Percentiles rank a stretch among this genome's conserved stretches.
phyloP scores from a whole-genome alignment of 1,140 invertebrate species.

The Danaus melanippus region DNA sequence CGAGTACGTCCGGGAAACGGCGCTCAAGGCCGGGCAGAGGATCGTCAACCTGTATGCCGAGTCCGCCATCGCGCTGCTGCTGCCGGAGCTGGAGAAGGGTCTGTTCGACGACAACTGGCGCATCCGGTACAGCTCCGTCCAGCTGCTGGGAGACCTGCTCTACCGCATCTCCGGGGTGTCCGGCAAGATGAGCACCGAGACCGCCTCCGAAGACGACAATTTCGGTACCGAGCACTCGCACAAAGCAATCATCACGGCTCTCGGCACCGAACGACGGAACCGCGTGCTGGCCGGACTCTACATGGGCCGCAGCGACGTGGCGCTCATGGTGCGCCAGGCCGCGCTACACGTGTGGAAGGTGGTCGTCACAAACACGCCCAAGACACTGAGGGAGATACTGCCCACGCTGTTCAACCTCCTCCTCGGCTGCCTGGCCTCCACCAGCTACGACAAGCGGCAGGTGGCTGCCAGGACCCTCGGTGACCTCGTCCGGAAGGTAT shows the following conservation, averaged over 20 bases:
- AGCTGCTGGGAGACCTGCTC: slow-evolving; percentile 95
- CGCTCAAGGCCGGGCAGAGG: slow-evolving; percentile 95
- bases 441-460: slow-evolving; percentile 96
- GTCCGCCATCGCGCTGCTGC: slow-evolving; percentile 91
- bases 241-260: slow-evolving; percentile 87
- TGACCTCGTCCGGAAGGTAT: slow-evolving; percentile 92
- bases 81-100: slow-evolving; percentile 95
- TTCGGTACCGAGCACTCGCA: slow-evolving; percentile 98
- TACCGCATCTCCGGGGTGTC: slow-evolving; percentile 98
- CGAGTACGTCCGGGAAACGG: slow-evolving; percentile 98
- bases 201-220: slow-evolving; percentile 98
- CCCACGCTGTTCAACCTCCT: slow-evolving; percentile 94
- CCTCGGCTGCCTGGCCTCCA: slow-evolving; percentile 93
- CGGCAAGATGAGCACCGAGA: slow-evolving; percentile 99
- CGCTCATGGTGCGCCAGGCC: slow-evolving; percentile 96
- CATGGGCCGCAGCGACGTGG: slow-evolving; percentile 97
- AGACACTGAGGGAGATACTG: slow-evolving; percentile 96
- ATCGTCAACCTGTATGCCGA: slow-evolving; percentile 98
- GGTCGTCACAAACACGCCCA: slow-evolving; percentile 96
- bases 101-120: slow-evolving; percentile 99
- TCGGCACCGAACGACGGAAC: slow-evolving; percentile 93
- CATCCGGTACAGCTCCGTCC: slow-evolving; percentile 96
- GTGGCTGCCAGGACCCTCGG: slow-evolving; percentile 96
- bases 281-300: slow-evolving; percentile 96
- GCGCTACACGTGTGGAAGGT: slow-evolving; percentile 99